Evolutionary conservation across 2,797 vertebrate species (phyloP).

Genomic region (Craterocephalus amniculus): DNA sequence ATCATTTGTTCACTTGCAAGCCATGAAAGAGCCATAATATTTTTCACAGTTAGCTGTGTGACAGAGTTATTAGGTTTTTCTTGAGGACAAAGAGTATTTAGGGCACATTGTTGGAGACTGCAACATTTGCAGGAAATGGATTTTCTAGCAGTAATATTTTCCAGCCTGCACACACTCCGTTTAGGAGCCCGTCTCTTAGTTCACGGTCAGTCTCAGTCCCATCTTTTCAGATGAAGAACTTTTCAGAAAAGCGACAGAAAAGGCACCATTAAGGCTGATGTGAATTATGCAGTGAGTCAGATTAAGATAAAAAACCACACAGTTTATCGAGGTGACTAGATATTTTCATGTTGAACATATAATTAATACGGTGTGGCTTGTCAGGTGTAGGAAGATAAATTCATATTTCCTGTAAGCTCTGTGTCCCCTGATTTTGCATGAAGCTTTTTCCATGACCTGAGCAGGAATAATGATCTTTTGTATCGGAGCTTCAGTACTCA

Average conservation of each 20-base stretch:
- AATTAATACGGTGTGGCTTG: constrained; percentile 11
- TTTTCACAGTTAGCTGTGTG: constrained; percentile 63
- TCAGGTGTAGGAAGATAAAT: constrained; percentile 12
- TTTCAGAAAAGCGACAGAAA: constrained; percentile 24
- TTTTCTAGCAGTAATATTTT: constrained; percentile 58
- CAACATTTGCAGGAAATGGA: constrained; percentile 65
- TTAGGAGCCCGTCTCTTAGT: constrained; percentile 39
- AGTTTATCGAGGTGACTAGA: constrained; percentile 23
- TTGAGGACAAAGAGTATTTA: constrained; percentile 63
- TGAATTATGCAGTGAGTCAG: constrained; percentile 22
- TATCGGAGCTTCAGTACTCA: neutral
- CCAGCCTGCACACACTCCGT: constrained; percentile 28
- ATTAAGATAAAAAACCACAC: constrained; percentile 3
- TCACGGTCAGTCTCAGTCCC: constrained; percentile 49
- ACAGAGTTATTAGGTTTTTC: constrained; percentile 67
- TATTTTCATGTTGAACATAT: constrained; percentile 6
- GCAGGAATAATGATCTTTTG: neutral
- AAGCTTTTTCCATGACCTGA: constrained; percentile 18
- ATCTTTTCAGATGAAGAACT: constrained; percentile 44
- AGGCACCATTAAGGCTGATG: constrained; percentile 7
- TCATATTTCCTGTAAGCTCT: constrained; percentile 3
- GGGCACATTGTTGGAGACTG: constrained; percentile 67
- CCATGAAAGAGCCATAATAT: constrained; percentile 60
- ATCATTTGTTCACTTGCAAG: constrained; percentile 63
- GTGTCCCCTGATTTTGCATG: neutral